A percentile compares a stretch with the other conserved stretches of the same genome.
Evolutionary conservation across 1,140 invertebrate species (phyloP).

Genomic region (Tigriopus japonicus): DNA sequence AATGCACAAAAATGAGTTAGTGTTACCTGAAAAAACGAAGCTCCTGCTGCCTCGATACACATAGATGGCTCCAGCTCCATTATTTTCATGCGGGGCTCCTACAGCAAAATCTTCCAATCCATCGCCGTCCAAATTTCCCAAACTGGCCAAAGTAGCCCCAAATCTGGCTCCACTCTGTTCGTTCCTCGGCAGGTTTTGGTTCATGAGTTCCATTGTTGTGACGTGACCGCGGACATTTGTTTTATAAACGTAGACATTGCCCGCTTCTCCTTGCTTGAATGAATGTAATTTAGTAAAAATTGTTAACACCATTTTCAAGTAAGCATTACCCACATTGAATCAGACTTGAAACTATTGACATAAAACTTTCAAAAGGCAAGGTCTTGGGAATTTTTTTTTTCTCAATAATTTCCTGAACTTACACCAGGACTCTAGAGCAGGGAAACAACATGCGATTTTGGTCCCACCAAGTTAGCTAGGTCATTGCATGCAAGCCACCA

Average conservation of each 20-base stretch:
- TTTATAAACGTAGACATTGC: background rate
- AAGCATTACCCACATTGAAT: too few species aligned
- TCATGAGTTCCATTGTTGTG: background rate
- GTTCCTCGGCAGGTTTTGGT: background rate
- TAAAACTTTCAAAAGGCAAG: too few species aligned
- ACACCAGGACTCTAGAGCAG: too few species aligned
- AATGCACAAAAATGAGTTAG: too few species aligned
- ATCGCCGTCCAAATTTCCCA: constrained; percentile 45
- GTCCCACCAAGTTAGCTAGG: too few species aligned
- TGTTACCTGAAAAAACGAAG: background rate
- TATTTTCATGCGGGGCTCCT: constrained; percentile 39
- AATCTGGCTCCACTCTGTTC: background rate
- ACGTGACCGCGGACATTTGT: background rate
- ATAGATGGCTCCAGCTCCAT: background rate
- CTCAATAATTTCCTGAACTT: too few species aligned
- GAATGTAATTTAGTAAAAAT: background rate
- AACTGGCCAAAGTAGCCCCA: background rate
- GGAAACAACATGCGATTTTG: too few species aligned
- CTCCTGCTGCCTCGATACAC: background rate
- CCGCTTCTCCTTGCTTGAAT: background rate
- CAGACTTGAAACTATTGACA: too few species aligned
- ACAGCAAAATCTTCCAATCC: constrained; percentile 48
- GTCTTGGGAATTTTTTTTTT: too few species aligned
- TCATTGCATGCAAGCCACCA: too few species aligned
- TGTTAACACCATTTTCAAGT: too few species aligned